These are phyloP conservation scores for Dasyornis broadbenti DNA, from an alignment of 2,113 vertebrate genomes.

Conservation along the genomic window DNA sequence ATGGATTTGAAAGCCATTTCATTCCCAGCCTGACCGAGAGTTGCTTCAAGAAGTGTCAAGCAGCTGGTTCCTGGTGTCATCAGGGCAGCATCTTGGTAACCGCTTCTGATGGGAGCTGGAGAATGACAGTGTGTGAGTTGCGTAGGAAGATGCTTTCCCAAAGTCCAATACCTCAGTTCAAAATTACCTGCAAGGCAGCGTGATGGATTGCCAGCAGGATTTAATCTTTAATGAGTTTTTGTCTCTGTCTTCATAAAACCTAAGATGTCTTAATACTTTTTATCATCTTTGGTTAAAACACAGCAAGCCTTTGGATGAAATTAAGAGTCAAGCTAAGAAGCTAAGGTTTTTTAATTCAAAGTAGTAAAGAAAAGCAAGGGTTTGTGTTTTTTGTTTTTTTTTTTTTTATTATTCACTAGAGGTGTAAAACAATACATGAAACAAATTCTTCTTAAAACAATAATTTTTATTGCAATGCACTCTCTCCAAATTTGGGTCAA, in stretches of 20 bases:
- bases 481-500: neutral
- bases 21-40: neutral
- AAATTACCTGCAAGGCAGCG: neutral
- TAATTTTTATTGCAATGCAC: neutral
- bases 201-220: neutral
- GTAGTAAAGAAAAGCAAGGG: neutral
- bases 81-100: neutral
- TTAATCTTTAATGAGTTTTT: constrained; percentile 3
- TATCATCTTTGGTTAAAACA: neutral
- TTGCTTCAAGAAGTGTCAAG: neutral
- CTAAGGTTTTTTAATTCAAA: neutral
- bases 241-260: neutral
- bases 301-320: neutral
- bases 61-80: neutral
- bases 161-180: neutral
- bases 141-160: neutral
- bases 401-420: neutral
- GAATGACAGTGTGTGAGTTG: neutral
- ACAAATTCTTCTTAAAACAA: neutral
- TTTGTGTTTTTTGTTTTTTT: neutral
- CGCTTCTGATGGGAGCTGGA: neutral
- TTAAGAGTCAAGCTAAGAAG: neutral
- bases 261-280: neutral
- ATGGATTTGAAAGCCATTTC: neutral
- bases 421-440: neutral